Conservation (phyloP, 1,140 invertebrate species). For the Drosophila aff. region DNA sequence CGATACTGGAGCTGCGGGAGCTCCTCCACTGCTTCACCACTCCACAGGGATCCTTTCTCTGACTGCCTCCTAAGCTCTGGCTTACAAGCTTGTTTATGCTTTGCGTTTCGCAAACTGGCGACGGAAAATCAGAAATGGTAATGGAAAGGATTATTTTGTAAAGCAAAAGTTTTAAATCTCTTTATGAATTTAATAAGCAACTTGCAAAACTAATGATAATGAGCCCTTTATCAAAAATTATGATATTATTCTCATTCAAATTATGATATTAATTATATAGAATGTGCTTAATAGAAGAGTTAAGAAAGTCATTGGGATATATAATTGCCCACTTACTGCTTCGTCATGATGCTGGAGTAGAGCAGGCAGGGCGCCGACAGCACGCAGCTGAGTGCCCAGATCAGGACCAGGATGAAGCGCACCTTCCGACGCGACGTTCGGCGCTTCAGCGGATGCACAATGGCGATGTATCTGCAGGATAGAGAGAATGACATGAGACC, state of each 20-base stretch:
- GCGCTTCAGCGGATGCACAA: slow-evolving; percentile 94
- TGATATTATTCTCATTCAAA: not conserved
- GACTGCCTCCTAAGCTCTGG: slow-evolving; percentile 34
- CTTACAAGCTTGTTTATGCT: slow-evolving; percentile 67
- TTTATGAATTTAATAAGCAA: not conserved
- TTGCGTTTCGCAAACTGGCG: not conserved
- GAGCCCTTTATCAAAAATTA: not conserved
- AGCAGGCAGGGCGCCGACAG: slow-evolving; percentile 93
- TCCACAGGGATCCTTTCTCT: slow-evolving; percentile 12
- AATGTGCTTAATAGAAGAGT: not conserved
- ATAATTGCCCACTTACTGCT: slow-evolving; percentile 88
- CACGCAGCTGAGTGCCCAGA: slow-evolving; percentile 92
- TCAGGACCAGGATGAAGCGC: slow-evolving; percentile 90
- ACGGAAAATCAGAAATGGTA: slow-evolving; percentile 20
- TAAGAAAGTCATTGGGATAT: not conserved
- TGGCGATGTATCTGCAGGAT: slow-evolving; percentile 93
- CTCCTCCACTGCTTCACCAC: slow-evolving; percentile 2
- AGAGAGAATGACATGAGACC: not conserved
- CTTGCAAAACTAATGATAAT: not conserved
- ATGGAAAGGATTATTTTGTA: not conserved
- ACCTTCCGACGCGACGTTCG: slow-evolving; percentile 93
- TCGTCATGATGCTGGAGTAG: slow-evolving; percentile 91
- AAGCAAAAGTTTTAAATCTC: not conserved
- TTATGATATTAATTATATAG: not conserved
- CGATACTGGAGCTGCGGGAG: slow-evolving; percentile 38